phyloP scores from a whole-genome alignment of 2,113 vertebrate species.

The Tragelaphus imberbis region DNA sequence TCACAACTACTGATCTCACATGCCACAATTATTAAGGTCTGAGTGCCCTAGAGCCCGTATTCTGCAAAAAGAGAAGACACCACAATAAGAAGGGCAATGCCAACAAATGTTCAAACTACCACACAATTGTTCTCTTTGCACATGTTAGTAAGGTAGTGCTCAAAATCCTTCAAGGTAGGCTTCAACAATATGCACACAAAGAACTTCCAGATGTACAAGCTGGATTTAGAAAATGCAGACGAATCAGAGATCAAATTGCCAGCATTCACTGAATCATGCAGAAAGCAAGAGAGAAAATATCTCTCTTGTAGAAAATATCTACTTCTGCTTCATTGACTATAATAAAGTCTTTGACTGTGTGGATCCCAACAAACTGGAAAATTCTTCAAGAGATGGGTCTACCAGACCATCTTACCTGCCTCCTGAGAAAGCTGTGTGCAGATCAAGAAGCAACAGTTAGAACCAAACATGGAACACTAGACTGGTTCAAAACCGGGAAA shows the following conservation, averaged over 20 bases:
- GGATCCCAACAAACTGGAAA: background rate
- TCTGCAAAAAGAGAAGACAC: background rate
- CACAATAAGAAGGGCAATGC: background rate
- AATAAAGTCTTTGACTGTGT: background rate
- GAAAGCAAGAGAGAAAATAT: background rate
- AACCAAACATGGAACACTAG: background rate
- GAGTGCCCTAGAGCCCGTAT: fast-evolving
- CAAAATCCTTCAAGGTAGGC: background rate
- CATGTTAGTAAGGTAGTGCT: background rate
- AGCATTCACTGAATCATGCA: background rate
- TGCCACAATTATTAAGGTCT: background rate
- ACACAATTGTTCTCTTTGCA: background rate
- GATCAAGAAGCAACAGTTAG: background rate
- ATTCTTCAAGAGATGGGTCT: background rate
- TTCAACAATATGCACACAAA: background rate
- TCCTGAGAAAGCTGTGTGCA: background rate
- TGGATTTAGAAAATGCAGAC: background rate
- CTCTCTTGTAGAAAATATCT: background rate
- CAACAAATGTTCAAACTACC: background rate
- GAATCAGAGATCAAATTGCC: background rate
- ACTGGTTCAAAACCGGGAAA: background rate
- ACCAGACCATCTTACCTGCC: background rate
- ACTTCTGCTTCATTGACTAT: background rate
- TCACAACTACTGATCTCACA: background rate
- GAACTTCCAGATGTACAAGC: background rate